Evolutionary conservation across 2,113 vertebrate genomes (phyloP).

Genomic region (Trachemys scripta): DNA sequence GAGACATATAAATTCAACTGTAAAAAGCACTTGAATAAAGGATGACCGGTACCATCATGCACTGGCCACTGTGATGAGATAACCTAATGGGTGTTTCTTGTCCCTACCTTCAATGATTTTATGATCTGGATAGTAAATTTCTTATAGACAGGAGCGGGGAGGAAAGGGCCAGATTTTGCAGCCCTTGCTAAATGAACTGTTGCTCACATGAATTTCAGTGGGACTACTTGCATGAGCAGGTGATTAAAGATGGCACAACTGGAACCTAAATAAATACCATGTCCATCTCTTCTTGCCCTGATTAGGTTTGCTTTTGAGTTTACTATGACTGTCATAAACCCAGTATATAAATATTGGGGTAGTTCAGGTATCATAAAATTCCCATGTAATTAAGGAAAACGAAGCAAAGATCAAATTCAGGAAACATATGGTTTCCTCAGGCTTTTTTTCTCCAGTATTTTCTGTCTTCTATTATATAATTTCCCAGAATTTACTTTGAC

Average conservation of each 20-base stretch:
- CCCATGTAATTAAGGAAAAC: neutral
- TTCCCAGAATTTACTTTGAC: neutral
- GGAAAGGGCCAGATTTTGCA: neutral
- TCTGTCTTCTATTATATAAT: neutral
- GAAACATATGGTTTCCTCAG: neutral
- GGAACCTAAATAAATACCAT: neutral
- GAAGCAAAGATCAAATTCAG: neutral
- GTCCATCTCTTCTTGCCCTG: neutral
- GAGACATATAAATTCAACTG: neutral
- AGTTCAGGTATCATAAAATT: neutral
- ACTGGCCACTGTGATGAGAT: neutral
- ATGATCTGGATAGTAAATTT: neutral
- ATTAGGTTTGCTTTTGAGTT: neutral
- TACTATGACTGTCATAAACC: neutral
- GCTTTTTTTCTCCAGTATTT: neutral
- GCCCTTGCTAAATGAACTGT: neutral
- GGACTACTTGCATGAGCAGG: neutral
- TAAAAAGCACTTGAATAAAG: neutral
- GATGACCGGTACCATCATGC: neutral
- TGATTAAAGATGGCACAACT: neutral
- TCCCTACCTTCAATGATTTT: neutral
- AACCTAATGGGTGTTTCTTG: accelerated
- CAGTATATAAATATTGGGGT: neutral
- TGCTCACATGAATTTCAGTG: neutral
- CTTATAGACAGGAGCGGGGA: neutral